These are phyloP conservation scores for Rhizoglyphus robini DNA, from an alignment of 1,140 invertebrate species.

Conservation along the genomic window DNA sequence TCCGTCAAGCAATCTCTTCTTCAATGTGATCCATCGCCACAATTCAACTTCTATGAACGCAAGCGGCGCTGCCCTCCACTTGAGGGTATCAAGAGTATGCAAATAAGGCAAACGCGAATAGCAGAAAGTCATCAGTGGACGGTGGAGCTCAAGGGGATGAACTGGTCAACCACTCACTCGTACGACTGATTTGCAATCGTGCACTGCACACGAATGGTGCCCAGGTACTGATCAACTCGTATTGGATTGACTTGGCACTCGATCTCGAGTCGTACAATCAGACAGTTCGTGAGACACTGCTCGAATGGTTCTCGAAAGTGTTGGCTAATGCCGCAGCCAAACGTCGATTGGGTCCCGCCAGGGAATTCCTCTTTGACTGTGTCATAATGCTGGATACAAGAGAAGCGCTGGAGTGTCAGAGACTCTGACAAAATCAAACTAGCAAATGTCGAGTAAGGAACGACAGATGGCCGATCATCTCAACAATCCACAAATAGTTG, in stretches of 20 bases:
- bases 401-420: neutral
- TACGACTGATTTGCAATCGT: no score
- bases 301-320: neutral
- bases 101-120: no score
- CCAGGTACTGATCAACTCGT: neutral
- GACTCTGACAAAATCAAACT: neutral
- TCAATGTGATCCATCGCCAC: neutral
- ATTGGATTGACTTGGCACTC: neutral
- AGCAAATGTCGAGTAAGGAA: neutral
- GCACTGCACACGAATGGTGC: no score
- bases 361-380: neutral
- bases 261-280: constrained; percentile 7
- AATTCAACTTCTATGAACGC: no score
- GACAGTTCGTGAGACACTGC: no score
- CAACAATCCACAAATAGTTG: neutral
- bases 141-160: no score
- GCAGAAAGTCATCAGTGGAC: no score
- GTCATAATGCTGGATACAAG: neutral
- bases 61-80: no score
- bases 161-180: neutral
- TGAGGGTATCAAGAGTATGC: no score
- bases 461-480: neutral
- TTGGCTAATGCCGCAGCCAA: neutral
- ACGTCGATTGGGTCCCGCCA: neutral
- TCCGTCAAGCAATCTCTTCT: neutral